Evolutionary conservation across 2,888 invertebrate species (phyloP), one percentile per base, ranked within the genome.

Genomic region (Drosophila neonasuta): DNA sequence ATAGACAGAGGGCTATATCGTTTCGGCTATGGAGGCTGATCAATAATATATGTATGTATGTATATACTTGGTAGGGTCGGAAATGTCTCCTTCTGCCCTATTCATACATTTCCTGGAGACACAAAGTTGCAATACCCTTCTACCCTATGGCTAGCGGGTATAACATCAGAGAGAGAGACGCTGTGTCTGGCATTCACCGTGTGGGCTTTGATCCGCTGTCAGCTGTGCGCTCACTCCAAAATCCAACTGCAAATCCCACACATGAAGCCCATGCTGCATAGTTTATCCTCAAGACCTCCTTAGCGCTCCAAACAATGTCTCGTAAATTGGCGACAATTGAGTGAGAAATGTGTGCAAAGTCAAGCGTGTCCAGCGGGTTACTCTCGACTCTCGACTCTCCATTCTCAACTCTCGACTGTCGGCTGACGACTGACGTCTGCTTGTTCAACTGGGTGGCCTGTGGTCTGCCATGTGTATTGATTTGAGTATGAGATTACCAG

Each of bases 281-380:
- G 59, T 36, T 30, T 58, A 59, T 67, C 60, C 11, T 5, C 67
- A 59, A 59, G 56, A 34, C 54, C 41, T n/a, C 58, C 51, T 34
- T 10, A 11, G 11, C 51, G 48, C 60, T 51, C 56, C 36, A 36
- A 74, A 76, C 76, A 80, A 76, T 76, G 80, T 68, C 56, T 69
- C 84, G 67, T 87, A 86, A 87, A 80, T 87, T 87, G 86, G 59
- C 70, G 74, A 68, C 71, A 83, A 86, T 83, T 86, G 80, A 81
- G 75, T 80, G 84, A 68, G 68, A 66, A 80, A 75, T 78, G 75
- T 75, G 59, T 6, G 6, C 24, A 24, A 24, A 24, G 24, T 24
- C 24, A 24, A 58, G 54, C 42, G 61, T 42, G 34, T 39, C 41
- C 42, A 60, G 48, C 52, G 42, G 17, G 50, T 50, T 55, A 44